A percentile compares a stretch with the other conserved stretches of the same genome.
Conservation (phyloP, 2,888 invertebrate species). For the Epirrhoe alternata region DNA sequence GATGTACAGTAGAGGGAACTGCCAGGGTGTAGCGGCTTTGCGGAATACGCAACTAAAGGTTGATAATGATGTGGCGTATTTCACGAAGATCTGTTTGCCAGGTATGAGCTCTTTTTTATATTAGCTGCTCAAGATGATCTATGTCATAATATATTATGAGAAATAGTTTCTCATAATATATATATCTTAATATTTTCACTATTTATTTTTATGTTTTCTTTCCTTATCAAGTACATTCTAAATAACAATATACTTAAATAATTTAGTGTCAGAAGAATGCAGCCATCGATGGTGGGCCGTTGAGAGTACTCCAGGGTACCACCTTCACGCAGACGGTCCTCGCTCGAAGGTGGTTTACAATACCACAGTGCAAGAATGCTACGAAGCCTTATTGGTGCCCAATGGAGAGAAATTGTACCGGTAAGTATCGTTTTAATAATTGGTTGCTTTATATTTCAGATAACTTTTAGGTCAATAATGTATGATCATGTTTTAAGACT, state of each 20-base stretch:
- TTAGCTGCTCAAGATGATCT: not conserved
- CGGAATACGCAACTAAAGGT: constrained; percentile 59
- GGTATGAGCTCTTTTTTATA: constrained; percentile 61
- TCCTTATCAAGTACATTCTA: too few relatives aligned
- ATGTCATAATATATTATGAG: not conserved
- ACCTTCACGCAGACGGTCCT: constrained; percentile 88
- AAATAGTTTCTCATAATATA: too few relatives aligned
- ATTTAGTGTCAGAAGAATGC: constrained; percentile 74
- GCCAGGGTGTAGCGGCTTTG: constrained; percentile 71
- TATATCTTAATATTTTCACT: too few relatives aligned
- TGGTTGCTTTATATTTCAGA: too few relatives aligned
- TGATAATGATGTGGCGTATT: constrained; percentile 87
- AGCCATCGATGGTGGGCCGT: constrained; percentile 89
- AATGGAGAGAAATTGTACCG: constrained; percentile 59
- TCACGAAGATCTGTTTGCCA: constrained; percentile 87
- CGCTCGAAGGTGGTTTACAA: constrained; percentile 84
- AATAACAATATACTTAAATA: not conserved
- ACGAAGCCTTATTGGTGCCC: constrained; percentile 69
- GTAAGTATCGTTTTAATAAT: constrained; percentile 50
- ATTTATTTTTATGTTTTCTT: too few relatives aligned
- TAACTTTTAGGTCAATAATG: too few relatives aligned
- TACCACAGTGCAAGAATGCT: constrained; percentile 88
- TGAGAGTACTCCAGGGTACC: constrained; percentile 90
- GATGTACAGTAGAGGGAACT: constrained; percentile 76
- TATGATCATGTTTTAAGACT: too few relatives aligned